Base-by-base conservation (phyloP, 2,113 vertebrate genomes). In the Phyllostomus hastatus region DNA sequence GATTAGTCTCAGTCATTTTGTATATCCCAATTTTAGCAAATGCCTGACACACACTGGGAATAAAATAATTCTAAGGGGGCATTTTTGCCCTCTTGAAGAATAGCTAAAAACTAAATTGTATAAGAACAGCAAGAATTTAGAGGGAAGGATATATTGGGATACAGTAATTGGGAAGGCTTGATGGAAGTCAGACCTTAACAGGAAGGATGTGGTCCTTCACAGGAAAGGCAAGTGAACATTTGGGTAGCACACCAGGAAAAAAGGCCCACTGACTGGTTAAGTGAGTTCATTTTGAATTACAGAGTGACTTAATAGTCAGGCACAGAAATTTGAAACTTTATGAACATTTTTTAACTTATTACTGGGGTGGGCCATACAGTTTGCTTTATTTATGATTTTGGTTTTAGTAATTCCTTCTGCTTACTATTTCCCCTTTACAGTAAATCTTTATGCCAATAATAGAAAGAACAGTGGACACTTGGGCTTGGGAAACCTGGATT, bases 331-430 rank as follows among this genome's bases (percentile, higher is more conserved):
- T 66, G 78, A 64, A 76, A 14, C 41, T 61, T 79, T 9, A 8
- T 35, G 28, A 59, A 52, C 19, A 52, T 57, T 86, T 31, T 79
- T 95, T 82, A 80, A 48, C 26, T 91, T 67, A 52, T 28, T 95
- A n/a, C 4, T 46, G 22, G 41, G 17, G 31, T 20, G 26, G 26
- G 16, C 9, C 24, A 43, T 84, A 87, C 22, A 70, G 61, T 87
- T 92, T 69, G 80, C 28, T 88, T 78, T 81, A 15, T 41, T 88
- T 95, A 95, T 89, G 35, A 35, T 94, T 92, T 69, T 54, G 64
- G 28, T 50, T 46, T 87, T 66, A 48, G 24, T 81, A 80, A 19
- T 85, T 85, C 10, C 35, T 91, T 75, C 43, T 75, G 7, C 20
- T 19, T 64, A 43, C 10, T 88, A 0, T 87, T 90, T 96, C 59